Base-by-base conservation (phyloP, 2,113 vertebrate genomes). In the Acrocephalus arundinaceus region DNA sequence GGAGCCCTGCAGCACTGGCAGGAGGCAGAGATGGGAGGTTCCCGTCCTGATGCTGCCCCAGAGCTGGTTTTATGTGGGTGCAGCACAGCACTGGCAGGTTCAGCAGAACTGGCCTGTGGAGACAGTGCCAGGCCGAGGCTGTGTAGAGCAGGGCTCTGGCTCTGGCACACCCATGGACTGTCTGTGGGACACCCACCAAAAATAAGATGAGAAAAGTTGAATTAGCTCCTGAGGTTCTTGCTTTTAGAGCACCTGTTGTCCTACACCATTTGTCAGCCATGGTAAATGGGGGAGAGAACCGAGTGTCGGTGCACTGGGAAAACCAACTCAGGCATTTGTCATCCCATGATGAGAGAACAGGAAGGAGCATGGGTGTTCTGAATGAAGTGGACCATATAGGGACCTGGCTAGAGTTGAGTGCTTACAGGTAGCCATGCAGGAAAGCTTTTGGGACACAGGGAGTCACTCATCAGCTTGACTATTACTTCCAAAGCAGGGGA, bases 111-210 rank as follows among this genome's bases (percentile, higher is more conserved):
- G 6, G 55, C n/a, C 46, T 0, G 0, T 74, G 57, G 51, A 58
- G 43, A 31, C 0, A 0, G 65, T 27, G 1, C 63, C 6, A 46
- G 43, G 59, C 54, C 1, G 2, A 18, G 51, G 57, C 62, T 63
- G 21, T 23, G 25, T 17, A 3, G 57, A 61, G 30, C 68, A 18
- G 41, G n/a, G 62, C 63, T 59, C 4, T 7, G 72, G 39, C 72
- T 57, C 41, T 0, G 5, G 37, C 65, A 63, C 77, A 35, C 11
- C 46, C 68, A 5, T 5, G 4, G 31, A 2, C 52, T 17, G 13
- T 5, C 52, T 63, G 57, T 0, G 0, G 35, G 39, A 52, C 43
- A n/a, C 8, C 10, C 35, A 11, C 7, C 27, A 46, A 6, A 0
- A 11, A 5, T 15, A 45, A 39, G 23, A 45, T 45, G 87, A 54